Evolutionary conservation across 2,888 invertebrate species (phyloP).

Genomic region (Atherix ibis): DNA sequence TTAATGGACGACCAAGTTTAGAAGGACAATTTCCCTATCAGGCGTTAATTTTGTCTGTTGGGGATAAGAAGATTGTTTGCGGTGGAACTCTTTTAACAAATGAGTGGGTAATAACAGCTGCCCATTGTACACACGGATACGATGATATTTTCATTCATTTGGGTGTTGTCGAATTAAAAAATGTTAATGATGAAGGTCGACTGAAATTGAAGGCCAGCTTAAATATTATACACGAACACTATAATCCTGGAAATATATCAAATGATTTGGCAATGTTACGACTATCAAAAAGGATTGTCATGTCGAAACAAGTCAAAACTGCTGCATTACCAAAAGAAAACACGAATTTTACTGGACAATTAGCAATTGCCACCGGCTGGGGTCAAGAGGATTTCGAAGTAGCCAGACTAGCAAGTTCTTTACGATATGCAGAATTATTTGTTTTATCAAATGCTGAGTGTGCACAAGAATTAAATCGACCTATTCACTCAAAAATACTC

Average conservation of each 20-base stretch:
- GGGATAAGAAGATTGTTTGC: conserved; percentile 26
- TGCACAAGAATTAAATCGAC: conserved; percentile 20
- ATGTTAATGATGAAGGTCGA: conserved; percentile 20
- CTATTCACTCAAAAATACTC: conserved; percentile 22
- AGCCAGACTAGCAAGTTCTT: conserved; percentile 18
- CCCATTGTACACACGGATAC: conserved; percentile 27
- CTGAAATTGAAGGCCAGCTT: conserved; percentile 22
- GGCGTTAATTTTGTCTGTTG: conserved; percentile 26
- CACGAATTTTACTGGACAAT: conserved; percentile 19
- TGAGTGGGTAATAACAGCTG: conserved; percentile 30
- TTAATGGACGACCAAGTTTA: conserved; percentile 17
- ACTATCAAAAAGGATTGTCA: conserved; percentile 20
- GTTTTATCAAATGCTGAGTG: conserved; percentile 27
- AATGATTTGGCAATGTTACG: conserved; percentile 29
- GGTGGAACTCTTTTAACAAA: conserved; percentile 27
- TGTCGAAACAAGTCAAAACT: conserved; percentile 23
- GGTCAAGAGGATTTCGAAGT: conserved; percentile 13
- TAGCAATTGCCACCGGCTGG: conserved; percentile 30
- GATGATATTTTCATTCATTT: conserved; percentile 27
- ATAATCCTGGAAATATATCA: conserved; percentile 22
- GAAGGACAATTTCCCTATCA: conserved; percentile 27
- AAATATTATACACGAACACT: conserved; percentile 25
- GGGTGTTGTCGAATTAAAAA: conserved; percentile 24
- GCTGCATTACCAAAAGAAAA: conserved; percentile 15
- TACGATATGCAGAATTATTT: conserved; percentile 27